Percentiles rank a stretch among this genome's conserved stretches.
These are phyloP conservation scores for Polydrusus cervinus DNA, from an alignment of 2,888 invertebrate species.

Conservation along the genomic window DNA sequence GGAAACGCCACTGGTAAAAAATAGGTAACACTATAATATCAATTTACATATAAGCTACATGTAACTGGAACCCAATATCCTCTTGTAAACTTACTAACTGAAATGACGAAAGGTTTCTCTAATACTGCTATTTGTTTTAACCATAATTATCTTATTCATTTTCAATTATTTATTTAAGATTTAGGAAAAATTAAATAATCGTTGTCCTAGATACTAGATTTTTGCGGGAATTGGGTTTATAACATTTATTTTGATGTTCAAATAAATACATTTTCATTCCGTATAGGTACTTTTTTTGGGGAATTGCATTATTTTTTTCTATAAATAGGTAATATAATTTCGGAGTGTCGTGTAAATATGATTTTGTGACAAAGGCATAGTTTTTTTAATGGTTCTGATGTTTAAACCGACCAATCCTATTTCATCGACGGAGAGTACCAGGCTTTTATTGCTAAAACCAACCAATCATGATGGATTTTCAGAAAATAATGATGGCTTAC, in stretches of 20 bases:
- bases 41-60: conserved; percentile 47
- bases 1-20: conserved; percentile 32
- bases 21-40: conserved; percentile 36
- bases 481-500: neutral
- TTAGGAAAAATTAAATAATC: neutral
- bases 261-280: neutral
- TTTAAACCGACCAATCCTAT: conserved; percentile 24
- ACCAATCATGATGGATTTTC: conserved; percentile 7
- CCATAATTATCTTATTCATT: conserved; percentile 17
- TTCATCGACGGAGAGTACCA: conserved; percentile 11
- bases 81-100: conserved; percentile 45
- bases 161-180: conserved; percentile 23
- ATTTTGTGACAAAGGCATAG: conserved; percentile 4
- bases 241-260: neutral
- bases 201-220: neutral
- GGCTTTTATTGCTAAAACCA: conserved; percentile 29
- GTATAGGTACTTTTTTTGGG: too few species aligned
- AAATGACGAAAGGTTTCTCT: conserved; percentile 36
- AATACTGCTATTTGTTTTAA: conserved; percentile 17
- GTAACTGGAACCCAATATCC: conserved; percentile 33
- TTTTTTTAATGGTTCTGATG: conserved; percentile 32
- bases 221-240: too few species aligned
- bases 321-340: neutral
- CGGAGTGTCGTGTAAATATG: conserved; percentile 2
- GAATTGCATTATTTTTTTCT: neutral